These are phyloP conservation scores for Agrochola circellaris DNA, from an alignment of 2,888 invertebrate genomes.

Conservation along the genomic window DNA sequence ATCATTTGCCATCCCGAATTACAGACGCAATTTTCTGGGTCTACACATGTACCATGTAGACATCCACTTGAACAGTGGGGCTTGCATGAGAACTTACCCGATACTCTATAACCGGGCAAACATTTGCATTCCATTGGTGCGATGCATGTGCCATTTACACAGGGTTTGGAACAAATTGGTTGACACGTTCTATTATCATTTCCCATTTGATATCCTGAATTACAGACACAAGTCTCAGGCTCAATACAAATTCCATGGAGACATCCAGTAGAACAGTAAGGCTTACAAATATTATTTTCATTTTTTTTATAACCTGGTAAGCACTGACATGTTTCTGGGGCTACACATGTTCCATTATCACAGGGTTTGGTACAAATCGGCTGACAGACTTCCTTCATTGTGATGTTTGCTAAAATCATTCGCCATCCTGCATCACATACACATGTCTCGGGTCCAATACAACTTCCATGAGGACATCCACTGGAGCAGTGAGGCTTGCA, in stretches of 20 bases:
- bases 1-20: constrained; percentile 37
- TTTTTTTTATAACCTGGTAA: no score
- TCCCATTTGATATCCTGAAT: constrained; percentile 11
- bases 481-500: constrained; percentile 33
- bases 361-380: constrained; percentile 47
- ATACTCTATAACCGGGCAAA: constrained; percentile 12
- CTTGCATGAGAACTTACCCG: constrained; percentile 23
- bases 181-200: constrained; percentile 17
- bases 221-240: constrained; percentile 48
- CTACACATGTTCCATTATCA: constrained; percentile 23
- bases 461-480: constrained; percentile 43
- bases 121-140: constrained; percentile 33
- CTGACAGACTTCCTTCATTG: background rate
- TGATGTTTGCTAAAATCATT: no score
- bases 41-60: constrained; percentile 24
- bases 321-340: constrained; percentile 26
- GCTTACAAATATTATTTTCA: no score
- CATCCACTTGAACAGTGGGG: constrained; percentile 46
- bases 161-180: constrained; percentile 34
- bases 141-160: constrained; percentile 25
- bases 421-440: constrained; percentile 39
- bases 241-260: constrained; percentile 36
- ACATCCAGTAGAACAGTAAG: constrained; percentile 43
- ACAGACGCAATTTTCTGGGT: constrained; percentile 31
- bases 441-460: constrained; percentile 45